These are phyloP conservation scores for Mastomys natalensis DNA, from an alignment of 2,113 vertebrate genomes.

Conservation along the genomic window DNA sequence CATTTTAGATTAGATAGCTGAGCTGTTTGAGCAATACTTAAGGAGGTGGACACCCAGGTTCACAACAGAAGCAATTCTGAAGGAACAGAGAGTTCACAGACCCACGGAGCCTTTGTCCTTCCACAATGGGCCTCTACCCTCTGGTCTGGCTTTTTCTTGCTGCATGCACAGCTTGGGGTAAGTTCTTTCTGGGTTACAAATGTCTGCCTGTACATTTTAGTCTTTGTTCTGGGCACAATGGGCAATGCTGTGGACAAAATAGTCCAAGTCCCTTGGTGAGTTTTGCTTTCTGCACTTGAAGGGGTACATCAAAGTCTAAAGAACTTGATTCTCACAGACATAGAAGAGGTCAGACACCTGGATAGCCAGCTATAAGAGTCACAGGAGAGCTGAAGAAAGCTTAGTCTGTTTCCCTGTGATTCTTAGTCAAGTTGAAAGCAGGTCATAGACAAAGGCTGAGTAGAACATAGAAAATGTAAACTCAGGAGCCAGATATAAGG, in stretches of 20 bases:
- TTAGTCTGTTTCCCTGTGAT: background rate
- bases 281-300: background rate
- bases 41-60: background rate
- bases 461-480: background rate
- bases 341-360: fast-evolving
- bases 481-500: background rate
- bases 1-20: background rate
- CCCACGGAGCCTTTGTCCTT: background rate
- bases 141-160: constrained; percentile 8
- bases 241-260: too few relatives aligned
- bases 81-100: background rate
- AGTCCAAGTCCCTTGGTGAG: background rate
- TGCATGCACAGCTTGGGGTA: background rate
- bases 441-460: background rate
- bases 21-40: background rate
- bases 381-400: too few relatives aligned
- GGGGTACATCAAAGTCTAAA: background rate
- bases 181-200: constrained; percentile 42
- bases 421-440: background rate
- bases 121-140: background rate
- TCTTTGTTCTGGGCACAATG: fast-evolving
- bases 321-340: background rate
- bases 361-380: background rate
- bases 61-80: background rate
- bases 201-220: fast-evolving